Evolutionary conservation across 2,797 vertebrate species (phyloP), one percentile per base, ranked within the genome.

Genomic region (Acrossocheilus wenchowensis): DNA sequence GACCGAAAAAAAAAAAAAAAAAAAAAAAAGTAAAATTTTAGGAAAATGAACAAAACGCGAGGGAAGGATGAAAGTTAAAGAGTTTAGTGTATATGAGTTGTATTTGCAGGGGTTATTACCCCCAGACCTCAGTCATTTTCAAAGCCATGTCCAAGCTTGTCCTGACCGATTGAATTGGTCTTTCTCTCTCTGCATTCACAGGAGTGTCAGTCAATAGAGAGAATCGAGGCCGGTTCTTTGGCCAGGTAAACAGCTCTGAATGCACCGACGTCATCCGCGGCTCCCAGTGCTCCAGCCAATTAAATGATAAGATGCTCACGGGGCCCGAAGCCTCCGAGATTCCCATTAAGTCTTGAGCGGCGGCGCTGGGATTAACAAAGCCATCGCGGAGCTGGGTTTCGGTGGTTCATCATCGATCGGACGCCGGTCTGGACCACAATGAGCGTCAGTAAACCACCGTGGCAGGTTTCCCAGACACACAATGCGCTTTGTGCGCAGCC

Each of bases 301-400:
- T 90, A 90, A 90, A 86, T 89, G 89, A 90, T 90, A 90, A 90
- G 89, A 68, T 84, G 86, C 74, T 88, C 81, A 68, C 77, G 86
- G 87, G 36, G 64, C 85, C 60, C 48, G 48, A 60, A 68, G 89
- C 82, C 82, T 77, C 72, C 0, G 66, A 83, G 83, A 80, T 68
- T 84, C 82, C 66, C 72, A 78, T 77, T 80, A 75, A 87, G 54
- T 57, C 66, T n/a, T 84, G 89, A 89, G 85, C 74, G 84, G 71
- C 77, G 82, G 79, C 15, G 39, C 45, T 26, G 66, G 43, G 72
- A 87, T 82, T 89, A 74, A 86, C 83, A 86, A 86, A 90, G 86
- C 81, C 66, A 21, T 77, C 74, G 84, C 77, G 82, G 79, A 11
- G 30, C 17, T 21, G 4, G 9, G 34, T 36, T 74, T 11, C 78